Evolutionary conservation across 2,888 invertebrate species (phyloP).

Genomic region (Ellobium chinense): DNA sequence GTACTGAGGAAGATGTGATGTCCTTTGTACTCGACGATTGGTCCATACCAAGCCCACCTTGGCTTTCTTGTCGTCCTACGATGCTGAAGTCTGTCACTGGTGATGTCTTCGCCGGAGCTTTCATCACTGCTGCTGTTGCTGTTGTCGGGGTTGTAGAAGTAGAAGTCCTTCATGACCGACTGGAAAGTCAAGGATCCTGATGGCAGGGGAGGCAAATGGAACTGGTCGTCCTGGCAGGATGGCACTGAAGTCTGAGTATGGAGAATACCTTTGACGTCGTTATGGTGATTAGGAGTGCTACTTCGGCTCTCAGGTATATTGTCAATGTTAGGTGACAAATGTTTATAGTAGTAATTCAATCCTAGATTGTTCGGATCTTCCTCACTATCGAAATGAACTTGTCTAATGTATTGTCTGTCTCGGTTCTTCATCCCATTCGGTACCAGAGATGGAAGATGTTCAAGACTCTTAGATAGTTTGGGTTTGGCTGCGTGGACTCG

Average conservation of each 20-base stretch:
- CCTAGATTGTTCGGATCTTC: no score
- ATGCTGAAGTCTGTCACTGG: not conserved
- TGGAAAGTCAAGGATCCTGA: not conserved
- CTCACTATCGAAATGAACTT: no score
- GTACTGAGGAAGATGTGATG: conserved; percentile 9
- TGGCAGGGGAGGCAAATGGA: not conserved
- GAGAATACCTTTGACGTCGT: not conserved
- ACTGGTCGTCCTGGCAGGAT: not conserved
- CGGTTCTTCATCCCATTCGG: no score
- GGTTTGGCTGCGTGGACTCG: not conserved
- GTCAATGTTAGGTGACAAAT: not conserved
- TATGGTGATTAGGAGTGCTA: not conserved
- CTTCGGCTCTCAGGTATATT: not conserved
- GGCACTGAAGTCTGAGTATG: not conserved
- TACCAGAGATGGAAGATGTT: not conserved
- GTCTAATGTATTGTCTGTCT: no score
- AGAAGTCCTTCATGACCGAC: not conserved
- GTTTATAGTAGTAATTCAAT: not conserved
- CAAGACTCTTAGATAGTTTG: not conserved
- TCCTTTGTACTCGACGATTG: conserved; percentile 5
- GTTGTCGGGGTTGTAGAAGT: not conserved
- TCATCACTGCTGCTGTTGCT: not conserved
- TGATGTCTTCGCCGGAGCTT: not conserved
- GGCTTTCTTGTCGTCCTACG: not conserved
- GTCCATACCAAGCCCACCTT: not conserved